Percentiles rank a stretch among this genome's conserved stretches.
phyloP scores from a whole-genome alignment of 2,113 vertebrate genomes.

The Spizaetus ornatus region DNA sequence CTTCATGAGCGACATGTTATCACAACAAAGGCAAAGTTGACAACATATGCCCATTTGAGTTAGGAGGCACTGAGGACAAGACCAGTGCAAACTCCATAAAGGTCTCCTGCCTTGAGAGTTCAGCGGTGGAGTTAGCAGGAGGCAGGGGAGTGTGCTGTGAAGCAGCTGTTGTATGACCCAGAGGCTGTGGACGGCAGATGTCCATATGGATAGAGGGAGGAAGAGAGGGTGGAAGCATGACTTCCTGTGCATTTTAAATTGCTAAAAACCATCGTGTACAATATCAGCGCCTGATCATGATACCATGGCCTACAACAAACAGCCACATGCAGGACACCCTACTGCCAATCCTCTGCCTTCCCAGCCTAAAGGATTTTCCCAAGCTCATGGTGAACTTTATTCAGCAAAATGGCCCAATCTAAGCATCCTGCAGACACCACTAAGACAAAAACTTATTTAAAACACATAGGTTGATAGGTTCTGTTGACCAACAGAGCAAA shows the following conservation, averaged over 20 bases:
- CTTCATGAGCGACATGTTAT: neutral
- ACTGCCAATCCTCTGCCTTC: neutral
- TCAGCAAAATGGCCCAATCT: neutral
- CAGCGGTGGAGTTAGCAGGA: neutral
- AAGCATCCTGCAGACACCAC: neutral
- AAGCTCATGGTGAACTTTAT: neutral
- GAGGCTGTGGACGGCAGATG: neutral
- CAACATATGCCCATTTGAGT: neutral
- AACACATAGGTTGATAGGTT: neutral
- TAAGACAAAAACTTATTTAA: neutral
- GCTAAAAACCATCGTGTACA: neutral
- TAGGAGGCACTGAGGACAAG: neutral
- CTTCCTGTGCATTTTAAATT: neutral
- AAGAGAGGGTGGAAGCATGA: neutral
- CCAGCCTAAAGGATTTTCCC: neutral
- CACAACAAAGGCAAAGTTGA: neutral
- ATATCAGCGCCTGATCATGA: neutral
- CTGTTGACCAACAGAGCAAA: neutral
- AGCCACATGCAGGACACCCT: neutral
- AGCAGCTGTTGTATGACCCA: neutral
- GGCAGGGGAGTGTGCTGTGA: neutral
- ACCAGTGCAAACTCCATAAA: neutral
- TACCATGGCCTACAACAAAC: neutral
- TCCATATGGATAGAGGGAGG: neutral
- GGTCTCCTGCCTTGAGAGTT: neutral